phyloP scores from a whole-genome alignment of 2,113 vertebrate genomes.

The Pachycephala philippinensis region DNA sequence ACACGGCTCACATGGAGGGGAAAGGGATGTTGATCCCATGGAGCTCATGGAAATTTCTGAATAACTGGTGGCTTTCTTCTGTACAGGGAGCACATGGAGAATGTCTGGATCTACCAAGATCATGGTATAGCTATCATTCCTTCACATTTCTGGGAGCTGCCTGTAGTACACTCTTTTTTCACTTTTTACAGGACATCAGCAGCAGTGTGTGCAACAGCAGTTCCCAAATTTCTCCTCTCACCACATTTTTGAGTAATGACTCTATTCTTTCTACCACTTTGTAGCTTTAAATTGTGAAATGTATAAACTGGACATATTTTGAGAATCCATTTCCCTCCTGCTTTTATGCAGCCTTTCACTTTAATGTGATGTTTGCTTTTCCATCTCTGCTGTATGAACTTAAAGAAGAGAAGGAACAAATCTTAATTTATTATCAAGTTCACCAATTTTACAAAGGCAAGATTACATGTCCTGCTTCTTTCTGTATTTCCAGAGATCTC shows the following conservation, averaged over 20 bases:
- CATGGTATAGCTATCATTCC: background rate
- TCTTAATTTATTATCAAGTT: background rate
- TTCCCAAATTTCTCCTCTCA: background rate
- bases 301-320: rapidly evolving
- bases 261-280: background rate
- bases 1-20: background rate
- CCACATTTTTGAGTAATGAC: background rate
- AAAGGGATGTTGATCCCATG: background rate
- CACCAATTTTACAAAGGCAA: background rate
- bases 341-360: background rate
- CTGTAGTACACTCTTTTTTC: background rate
- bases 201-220: rapidly evolving
- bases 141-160: background rate
- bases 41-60: background rate
- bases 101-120: background rate
- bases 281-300: background rate
- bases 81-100: rapidly evolving
- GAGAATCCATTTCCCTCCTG: background rate
- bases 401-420: background rate
- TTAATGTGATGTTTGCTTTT: background rate
- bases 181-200: background rate
- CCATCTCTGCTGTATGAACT: background rate
- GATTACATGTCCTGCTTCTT: background rate
- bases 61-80: background rate
- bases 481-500: background rate